Evolutionary conservation across 1,140 invertebrate genomes (phyloP).

Genomic region (Druon quercuslanigerum): DNA sequence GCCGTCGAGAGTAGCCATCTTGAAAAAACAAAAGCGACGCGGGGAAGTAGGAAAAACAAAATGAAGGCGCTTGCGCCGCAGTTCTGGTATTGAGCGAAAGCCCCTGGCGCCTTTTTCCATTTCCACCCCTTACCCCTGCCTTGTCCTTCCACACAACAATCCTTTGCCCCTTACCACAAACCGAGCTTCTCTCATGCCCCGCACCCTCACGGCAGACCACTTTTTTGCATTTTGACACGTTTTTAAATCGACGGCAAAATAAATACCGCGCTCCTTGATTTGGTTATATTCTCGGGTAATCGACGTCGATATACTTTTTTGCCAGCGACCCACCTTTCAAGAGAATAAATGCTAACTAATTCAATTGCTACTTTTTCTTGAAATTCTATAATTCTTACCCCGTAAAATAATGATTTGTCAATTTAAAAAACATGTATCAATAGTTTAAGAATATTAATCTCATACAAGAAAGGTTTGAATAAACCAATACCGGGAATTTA

Average conservation of each 20-base stretch:
- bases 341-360: too few species aligned
- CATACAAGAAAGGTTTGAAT: too few species aligned
- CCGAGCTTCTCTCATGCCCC: conserved; percentile 16
- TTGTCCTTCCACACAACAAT: conserved; percentile 43
- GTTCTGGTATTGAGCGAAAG: conserved; percentile 68
- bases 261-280: conserved; percentile 52
- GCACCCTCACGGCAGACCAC: conserved; percentile 18
- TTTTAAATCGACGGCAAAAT: conserved; percentile 59
- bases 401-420: too few species aligned
- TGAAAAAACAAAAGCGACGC: conserved; percentile 65
- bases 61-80: conserved; percentile 73
- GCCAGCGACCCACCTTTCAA: too few species aligned
- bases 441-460: too few species aligned
- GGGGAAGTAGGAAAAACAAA: conserved; percentile 69
- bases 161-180: conserved; percentile 33
- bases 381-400: too few species aligned
- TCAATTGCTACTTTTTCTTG: too few species aligned
- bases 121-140: conserved; percentile 54
- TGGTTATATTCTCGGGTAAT: conserved; percentile 48
- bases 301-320: conserved; percentile 6
- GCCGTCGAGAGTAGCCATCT: conserved; percentile 61
- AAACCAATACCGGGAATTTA: too few species aligned
- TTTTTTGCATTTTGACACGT: conserved; percentile 60
- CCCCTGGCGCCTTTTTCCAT: conserved; percentile 67
- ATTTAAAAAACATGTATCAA: too few species aligned